These are phyloP conservation scores for Incurvaria masculella DNA, from an alignment of 2,888 invertebrate species.

Conservation along the genomic window DNA sequence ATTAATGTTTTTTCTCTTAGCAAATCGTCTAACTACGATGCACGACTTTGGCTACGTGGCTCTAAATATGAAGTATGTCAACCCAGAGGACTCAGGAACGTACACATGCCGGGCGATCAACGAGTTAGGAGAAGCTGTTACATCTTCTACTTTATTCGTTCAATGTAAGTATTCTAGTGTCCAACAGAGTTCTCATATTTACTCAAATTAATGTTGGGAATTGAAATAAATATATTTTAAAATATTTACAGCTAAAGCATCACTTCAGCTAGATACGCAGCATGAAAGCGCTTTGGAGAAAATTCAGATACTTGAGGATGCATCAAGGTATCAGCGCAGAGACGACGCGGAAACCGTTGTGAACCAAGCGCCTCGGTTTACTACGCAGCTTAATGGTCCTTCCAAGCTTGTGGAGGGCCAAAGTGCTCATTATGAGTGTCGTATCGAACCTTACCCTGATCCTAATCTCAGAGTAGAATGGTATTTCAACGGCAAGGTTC, in stretches of 20 bases:
- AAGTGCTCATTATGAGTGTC: conserved; percentile 90
- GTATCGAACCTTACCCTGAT: conserved; percentile 91
- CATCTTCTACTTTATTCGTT: conserved; percentile 87
- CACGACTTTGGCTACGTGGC: conserved; percentile 98
- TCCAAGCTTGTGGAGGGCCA: conserved; percentile 82
- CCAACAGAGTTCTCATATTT: background rate
- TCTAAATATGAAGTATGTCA: conserved; percentile 89
- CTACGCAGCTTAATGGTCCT: conserved; percentile 83
- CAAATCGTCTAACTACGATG: conserved; percentile 91
- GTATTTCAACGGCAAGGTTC: conserved; percentile 89
- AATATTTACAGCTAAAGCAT: conserved; percentile 89
- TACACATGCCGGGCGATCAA: conserved; percentile 93
- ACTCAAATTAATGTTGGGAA: conserved; percentile 3
- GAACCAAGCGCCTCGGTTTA: conserved; percentile 81
- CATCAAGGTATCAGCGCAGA: conserved; percentile 71
- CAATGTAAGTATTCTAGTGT: conserved; percentile 63
- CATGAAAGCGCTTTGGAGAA: conserved; percentile 87
- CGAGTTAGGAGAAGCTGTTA: conserved; percentile 92
- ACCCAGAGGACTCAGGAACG: conserved; percentile 94
- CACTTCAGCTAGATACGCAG: conserved; percentile 83
- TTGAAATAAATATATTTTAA: background rate
- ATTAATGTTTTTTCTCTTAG: conserved; percentile 32
- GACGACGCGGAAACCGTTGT: conserved; percentile 79
- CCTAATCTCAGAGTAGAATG: conserved; percentile 86
- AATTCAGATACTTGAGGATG: conserved; percentile 82